Base-by-base conservation (phyloP, 2,888 invertebrate genomes). In the Euclidia mi region DNA sequence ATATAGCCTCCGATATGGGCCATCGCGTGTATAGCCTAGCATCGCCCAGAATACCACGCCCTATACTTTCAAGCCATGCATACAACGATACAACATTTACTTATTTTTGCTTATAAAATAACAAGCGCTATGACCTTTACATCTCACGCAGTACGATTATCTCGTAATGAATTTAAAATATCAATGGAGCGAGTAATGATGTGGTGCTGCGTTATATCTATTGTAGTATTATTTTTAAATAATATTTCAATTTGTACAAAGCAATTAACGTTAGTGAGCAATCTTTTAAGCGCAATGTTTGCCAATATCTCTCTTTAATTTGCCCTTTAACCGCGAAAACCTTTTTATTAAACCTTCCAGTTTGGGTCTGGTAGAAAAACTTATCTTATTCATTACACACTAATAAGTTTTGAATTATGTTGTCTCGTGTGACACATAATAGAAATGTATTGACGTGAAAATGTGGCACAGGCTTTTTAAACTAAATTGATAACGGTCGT, bases 1-100 rank as follows among this genome's bases (percentile, higher is more conserved):
- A 83, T 81, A 81, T 82, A 81, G 73, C 61, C 4, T 34, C 34
- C 65, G 74, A 77, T 80, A 82, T 76, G 77, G 76, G 67, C 71
- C 76, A 72, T 75, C 74, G 70, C 68, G 66, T 78, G 84, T 79
- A 80, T 81, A 81, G 76, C 67, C 64, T 56, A 46, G 63, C 69
- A 65, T 59, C n/a, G n/a, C n/a, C 67, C 49, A 53, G 57, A 61
- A 77, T 71, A 78, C 53, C 20, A 53, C 60, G 63, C 68, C 71
- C 65, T 71, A 70, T 71, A 65, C 64, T 65, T 58, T 57, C 61
- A 65, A 61, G 64, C 53, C 45, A 46, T 52, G 51, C 44, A 47
- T 20, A 48, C 14, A 43, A 55, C 35, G 20, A 60, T 25, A 43
- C 29, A 17, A 44, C 49, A 29, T 51, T 41, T 55, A 55, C 6